Evolutionary conservation across 2,113 vertebrate species (phyloP).

Genomic region (Athene noctua): DNA sequence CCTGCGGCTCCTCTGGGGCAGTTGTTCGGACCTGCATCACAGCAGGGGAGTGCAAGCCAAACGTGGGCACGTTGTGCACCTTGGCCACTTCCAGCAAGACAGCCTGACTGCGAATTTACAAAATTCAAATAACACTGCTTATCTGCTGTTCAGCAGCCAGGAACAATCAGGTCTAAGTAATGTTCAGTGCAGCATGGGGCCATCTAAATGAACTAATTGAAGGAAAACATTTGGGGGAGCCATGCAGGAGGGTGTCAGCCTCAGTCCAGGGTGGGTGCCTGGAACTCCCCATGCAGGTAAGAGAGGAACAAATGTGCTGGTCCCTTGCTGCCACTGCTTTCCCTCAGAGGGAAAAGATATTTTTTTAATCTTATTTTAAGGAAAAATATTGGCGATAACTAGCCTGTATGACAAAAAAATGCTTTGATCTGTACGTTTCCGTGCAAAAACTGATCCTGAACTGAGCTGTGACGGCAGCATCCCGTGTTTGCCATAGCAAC

Average conservation of each 20-base stretch:
- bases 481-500: not conserved
- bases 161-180: slow-evolving; percentile 28
- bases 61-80: not conserved
- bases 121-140: not conserved
- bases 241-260: not conserved
- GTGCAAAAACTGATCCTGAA: not conserved
- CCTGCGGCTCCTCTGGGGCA: not conserved
- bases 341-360: not conserved
- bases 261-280: not conserved
- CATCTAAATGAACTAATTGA: slow-evolving; percentile 3
- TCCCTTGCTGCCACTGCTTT: not conserved
- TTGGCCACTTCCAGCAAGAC: not conserved
- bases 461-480: not conserved
- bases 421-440: not conserved
- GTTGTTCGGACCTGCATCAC: not conserved
- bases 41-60: not conserved
- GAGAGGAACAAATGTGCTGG: accelerated
- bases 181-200: slow-evolving; percentile 3
- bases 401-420: not conserved
- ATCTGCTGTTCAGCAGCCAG: slow-evolving; percentile 5
- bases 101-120: not conserved
- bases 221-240: not conserved
- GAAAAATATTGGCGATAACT: not conserved
- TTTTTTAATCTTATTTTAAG: not conserved
- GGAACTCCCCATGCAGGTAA: accelerated